phyloP scores from a whole-genome alignment of 35 echinoderm and acorn worm species.

The Apostichopus parvimensis region DNA sequence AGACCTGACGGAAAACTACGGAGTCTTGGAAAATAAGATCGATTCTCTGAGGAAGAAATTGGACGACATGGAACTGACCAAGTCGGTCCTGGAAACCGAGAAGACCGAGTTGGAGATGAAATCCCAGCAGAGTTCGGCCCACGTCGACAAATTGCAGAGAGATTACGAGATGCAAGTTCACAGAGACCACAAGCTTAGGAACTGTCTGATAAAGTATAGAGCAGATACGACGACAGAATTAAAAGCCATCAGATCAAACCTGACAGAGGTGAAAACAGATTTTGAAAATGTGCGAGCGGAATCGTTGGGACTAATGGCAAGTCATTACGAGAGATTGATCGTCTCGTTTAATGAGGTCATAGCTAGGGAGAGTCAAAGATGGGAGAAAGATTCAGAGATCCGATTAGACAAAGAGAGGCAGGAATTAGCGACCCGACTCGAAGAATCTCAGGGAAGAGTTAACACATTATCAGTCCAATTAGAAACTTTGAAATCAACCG shows the following conservation, averaged over 20 bases:
- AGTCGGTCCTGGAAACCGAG: constrained; percentile 9
- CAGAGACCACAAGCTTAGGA: not conserved
- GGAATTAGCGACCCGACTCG: not conserved
- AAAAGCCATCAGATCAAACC: not conserved
- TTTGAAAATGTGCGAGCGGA: constrained; percentile 10
- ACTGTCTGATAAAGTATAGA: not conserved
- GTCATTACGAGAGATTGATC: not conserved
- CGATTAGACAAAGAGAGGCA: not conserved
- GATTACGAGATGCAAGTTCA: not conserved
- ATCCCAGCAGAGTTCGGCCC: constrained; percentile 48
- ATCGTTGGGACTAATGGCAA: not conserved
- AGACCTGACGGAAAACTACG: constrained; percentile 2
- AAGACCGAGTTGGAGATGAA: constrained; percentile 43
- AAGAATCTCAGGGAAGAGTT: constrained; percentile 25
- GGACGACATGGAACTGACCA: constrained; percentile 56
- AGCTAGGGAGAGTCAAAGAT: not conserved
- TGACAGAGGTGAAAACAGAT: constrained; percentile 29
- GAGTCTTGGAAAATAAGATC: constrained; percentile 60
- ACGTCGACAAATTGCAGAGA: constrained; percentile 1
- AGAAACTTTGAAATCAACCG: not conserved
- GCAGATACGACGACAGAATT: not conserved
- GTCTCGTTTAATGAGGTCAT: not conserved
- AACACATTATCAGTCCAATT: constrained; percentile 13
- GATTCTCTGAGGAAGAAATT: constrained; percentile 52
- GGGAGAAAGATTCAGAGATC: not conserved